Evolutionary conservation across 1,140 invertebrate species (phyloP).

Genomic region (Spodoptera litura): DNA sequence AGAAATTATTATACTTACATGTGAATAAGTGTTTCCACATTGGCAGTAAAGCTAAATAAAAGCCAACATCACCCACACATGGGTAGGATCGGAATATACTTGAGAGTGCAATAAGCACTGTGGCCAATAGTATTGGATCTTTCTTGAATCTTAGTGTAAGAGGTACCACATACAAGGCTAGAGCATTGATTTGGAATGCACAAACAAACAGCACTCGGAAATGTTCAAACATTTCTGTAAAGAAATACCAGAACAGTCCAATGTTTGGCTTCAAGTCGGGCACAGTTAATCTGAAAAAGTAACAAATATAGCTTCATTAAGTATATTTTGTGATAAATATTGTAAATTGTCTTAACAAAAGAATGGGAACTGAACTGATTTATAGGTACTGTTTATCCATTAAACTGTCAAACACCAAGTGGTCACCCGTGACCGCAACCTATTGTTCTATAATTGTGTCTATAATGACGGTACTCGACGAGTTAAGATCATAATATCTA

Average conservation of each 20-base stretch:
- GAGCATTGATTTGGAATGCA: slow-evolving; percentile 98
- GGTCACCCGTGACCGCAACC: no score
- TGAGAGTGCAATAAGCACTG: slow-evolving; percentile 93
- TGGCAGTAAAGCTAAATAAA: slow-evolving; percentile 96
- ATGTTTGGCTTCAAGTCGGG: slow-evolving; percentile 98
- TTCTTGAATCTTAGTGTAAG: slow-evolving; percentile 94
- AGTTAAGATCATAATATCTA: not conserved
- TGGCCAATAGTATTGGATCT: slow-evolving; percentile 95
- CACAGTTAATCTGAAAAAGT: slow-evolving; percentile 90
- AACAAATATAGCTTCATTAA: slow-evolving; percentile 40
- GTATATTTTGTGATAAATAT: not conserved
- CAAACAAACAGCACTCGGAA: slow-evolving; percentile 97
- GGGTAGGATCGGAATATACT: slow-evolving; percentile 99
- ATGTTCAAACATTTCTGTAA: slow-evolving; percentile 99
- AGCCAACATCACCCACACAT: slow-evolving; percentile 96
- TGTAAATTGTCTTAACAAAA: no score
- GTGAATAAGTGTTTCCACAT: slow-evolving; percentile 96
- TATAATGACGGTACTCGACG: no score
- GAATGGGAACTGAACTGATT: no score
- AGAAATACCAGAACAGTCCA: slow-evolving; percentile 99
- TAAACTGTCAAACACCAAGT: no score
- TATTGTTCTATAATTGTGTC: no score
- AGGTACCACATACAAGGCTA: slow-evolving; percentile 96
- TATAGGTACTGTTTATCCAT: no score
- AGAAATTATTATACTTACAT: slow-evolving; percentile 88